Evolutionary conservation across 2,888 invertebrate species (phyloP).

Genomic region (Drosophila hamatofila): DNA sequence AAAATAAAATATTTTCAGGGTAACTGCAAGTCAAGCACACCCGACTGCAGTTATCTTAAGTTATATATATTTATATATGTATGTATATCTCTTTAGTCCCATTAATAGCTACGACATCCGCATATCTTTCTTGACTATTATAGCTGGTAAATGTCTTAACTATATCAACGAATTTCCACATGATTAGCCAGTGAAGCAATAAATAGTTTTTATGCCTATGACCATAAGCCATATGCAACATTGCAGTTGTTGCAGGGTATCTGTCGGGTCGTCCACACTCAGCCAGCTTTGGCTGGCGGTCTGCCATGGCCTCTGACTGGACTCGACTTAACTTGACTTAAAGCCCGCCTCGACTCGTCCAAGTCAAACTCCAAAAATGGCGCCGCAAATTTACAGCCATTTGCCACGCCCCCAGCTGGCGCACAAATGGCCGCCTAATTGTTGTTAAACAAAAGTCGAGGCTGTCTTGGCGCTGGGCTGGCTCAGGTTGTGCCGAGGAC

Average conservation of each 20-base stretch:
- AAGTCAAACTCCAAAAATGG: constrained; percentile 68
- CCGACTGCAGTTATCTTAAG: not conserved
- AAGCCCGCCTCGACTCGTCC: not conserved
- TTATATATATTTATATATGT: not conserved
- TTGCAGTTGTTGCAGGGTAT: constrained; percentile 1
- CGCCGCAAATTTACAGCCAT: constrained; percentile 72
- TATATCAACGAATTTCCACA: not conserved
- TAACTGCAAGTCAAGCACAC: not conserved
- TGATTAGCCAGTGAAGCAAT: not conserved
- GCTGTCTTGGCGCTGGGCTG: not conserved
- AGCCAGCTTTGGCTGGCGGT: constrained; percentile 33
- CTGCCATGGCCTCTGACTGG: constrained; percentile 26
- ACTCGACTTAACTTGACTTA: constrained; percentile 2
- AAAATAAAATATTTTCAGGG: not conserved
- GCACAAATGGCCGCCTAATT: constrained; percentile 67
- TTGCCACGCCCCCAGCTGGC: constrained; percentile 70
- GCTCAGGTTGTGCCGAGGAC: constrained; percentile 22
- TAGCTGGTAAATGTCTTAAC: not conserved
- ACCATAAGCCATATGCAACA: too few species aligned
- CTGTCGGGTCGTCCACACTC: not conserved
- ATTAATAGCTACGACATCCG: not conserved
- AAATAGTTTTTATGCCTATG: not conserved
- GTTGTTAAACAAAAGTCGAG: constrained; percentile 77
- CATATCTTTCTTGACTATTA: not conserved
- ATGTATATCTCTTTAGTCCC: not conserved